phyloP scores from a whole-genome alignment of 2,888 invertebrate species.

The Thera obeliscata region DNA sequence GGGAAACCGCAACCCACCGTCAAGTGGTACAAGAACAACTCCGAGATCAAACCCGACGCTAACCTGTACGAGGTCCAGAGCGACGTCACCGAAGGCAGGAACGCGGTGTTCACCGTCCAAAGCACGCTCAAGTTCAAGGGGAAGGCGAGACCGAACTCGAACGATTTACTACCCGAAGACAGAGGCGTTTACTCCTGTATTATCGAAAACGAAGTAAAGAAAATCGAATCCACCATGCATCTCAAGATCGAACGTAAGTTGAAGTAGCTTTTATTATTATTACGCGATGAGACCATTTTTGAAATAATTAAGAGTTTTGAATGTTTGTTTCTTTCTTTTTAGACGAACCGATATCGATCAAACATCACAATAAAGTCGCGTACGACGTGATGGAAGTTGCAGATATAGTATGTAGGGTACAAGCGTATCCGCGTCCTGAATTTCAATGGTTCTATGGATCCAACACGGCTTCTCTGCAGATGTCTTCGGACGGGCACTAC shows the following conservation, averaged over 20 bases:
- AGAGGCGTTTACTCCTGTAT: slow-evolving; percentile 94
- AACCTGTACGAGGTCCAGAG: slow-evolving; percentile 93
- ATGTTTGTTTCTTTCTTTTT: slow-evolving; percentile 44
- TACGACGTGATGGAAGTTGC: slow-evolving; percentile 93
- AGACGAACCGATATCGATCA: slow-evolving; percentile 94
- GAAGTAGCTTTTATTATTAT: neutral
- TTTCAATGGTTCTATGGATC: slow-evolving; percentile 95
- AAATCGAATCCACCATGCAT: slow-evolving; percentile 94
- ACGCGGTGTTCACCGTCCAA: slow-evolving; percentile 92
- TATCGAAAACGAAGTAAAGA: slow-evolving; percentile 95
- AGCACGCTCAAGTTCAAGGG: slow-evolving; percentile 93
- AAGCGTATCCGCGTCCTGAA: slow-evolving; percentile 96
- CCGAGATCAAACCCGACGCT: slow-evolving; percentile 90
- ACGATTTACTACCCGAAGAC: slow-evolving; percentile 92
- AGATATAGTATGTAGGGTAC: slow-evolving; percentile 94
- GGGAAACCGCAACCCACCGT: slow-evolving; percentile 94
- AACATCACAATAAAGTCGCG: slow-evolving; percentile 94
- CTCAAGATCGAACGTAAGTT: slow-evolving; percentile 93
- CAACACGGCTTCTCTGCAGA: slow-evolving; percentile 89
- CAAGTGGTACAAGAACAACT: slow-evolving; percentile 94
- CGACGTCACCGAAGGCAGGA: slow-evolving; percentile 90
- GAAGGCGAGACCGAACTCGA: slow-evolving; percentile 89
- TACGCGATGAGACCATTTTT: neutral
- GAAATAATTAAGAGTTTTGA: neutral
- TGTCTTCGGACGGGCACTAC: slow-evolving; percentile 93